A percentile compares a stretch with the other conserved stretches of the same genome.
Evolutionary conservation across 2,888 invertebrate genomes (phyloP).

Genomic region (Caenorhabditis plicata): DNA sequence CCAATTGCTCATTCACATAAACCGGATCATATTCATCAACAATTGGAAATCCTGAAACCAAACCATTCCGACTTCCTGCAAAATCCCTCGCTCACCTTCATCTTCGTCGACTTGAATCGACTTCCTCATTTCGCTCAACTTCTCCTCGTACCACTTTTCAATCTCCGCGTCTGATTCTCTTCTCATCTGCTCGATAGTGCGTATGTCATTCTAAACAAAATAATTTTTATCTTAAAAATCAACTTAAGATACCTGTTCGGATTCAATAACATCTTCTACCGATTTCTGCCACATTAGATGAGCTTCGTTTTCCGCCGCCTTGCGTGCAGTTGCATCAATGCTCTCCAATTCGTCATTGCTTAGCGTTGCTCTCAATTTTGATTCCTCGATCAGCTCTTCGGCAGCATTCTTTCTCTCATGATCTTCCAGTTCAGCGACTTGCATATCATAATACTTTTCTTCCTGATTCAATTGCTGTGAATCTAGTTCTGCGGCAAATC

Average conservation of each 20-base stretch:
- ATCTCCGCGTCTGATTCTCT: constrained; percentile 21
- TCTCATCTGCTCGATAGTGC: constrained; percentile 26
- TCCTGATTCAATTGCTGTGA: too few relatives aligned
- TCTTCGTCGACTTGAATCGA: constrained; percentile 46
- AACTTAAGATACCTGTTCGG: too few relatives aligned
- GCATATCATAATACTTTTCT: too few relatives aligned
- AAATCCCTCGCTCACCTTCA: constrained; percentile 7
- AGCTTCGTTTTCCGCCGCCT: constrained; percentile 11
- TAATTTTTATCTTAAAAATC: too few relatives aligned
- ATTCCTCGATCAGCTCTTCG: constrained; percentile 13
- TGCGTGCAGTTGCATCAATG: constrained; percentile 23
- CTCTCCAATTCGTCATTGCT: too few relatives aligned
- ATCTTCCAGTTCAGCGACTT: constrained; percentile 1
- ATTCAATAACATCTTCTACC: too few relatives aligned
- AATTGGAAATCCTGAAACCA: constrained; percentile 1
- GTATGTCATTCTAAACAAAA: too few relatives aligned
- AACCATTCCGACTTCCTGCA: background rate
- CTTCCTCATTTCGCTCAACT: constrained; percentile 48
- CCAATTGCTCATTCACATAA: constrained; percentile 25
- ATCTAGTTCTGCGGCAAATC: too few relatives aligned
- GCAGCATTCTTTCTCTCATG: constrained; percentile 7
- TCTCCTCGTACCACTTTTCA: constrained; percentile 44
- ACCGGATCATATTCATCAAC: constrained; percentile 18
- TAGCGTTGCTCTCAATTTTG: too few relatives aligned
- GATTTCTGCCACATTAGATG: too few relatives aligned